phyloP scores from a whole-genome alignment of 2,113 vertebrate species.

The Cervus canadensis region DNA sequence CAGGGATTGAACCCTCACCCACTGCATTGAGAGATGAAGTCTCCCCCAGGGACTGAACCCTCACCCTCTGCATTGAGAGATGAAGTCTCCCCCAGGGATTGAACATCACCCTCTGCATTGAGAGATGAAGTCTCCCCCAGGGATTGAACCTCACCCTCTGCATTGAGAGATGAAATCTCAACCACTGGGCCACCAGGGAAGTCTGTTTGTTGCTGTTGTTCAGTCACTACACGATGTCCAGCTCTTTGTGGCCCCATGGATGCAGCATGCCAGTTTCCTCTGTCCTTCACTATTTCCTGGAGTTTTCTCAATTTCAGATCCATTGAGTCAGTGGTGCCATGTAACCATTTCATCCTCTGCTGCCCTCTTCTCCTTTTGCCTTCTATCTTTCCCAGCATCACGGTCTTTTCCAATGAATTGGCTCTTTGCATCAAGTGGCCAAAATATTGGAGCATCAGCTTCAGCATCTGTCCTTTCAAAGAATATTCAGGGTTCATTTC shows the following conservation, averaged over 20 bases:
- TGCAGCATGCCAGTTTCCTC: background rate
- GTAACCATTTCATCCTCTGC: background rate
- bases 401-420: background rate
- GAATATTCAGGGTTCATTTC: background rate
- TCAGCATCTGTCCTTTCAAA: background rate
- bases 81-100: background rate
- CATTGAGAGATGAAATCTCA: background rate
- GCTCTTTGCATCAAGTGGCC: accelerated
- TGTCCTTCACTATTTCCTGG: background rate
- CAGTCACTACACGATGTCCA: accelerated
- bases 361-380: background rate
- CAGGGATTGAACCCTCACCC: background rate
- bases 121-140: background rate
- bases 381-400: background rate
- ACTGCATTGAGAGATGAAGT: background rate
- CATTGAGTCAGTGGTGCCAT: background rate
- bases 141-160: no score
- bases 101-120: background rate
- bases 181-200: background rate
- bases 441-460: background rate
- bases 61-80: accelerated
- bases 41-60: background rate
- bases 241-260: background rate
- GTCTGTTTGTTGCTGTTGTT: accelerated
- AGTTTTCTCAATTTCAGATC: background rate